phyloP scores from a whole-genome alignment of 2,888 invertebrate species.

The Diogma glabrata region DNA sequence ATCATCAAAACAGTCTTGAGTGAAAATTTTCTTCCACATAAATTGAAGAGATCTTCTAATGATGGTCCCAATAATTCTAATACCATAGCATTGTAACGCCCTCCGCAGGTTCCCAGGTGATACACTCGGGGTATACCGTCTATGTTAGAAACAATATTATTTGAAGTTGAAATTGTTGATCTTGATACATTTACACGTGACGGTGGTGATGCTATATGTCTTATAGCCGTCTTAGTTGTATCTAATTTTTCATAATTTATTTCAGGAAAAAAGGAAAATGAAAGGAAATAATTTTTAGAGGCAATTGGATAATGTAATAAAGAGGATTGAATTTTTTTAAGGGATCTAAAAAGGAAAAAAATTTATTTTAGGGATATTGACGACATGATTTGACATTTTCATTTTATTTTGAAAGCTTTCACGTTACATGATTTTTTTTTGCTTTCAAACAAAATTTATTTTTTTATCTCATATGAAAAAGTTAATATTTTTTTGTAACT shows the following conservation, averaged over 20 bases:
- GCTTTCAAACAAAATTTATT: no score
- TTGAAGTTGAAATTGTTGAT: conserved; percentile 8
- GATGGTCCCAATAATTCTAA: conserved; percentile 60
- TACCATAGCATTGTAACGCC: conserved; percentile 59
- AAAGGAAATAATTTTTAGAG: not conserved
- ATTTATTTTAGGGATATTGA: conserved; percentile 4
- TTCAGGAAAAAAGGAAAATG: conserved; percentile 2
- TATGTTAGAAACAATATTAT: conserved; percentile 19
- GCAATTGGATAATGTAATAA: conserved; percentile 2
- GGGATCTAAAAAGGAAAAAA: not conserved
- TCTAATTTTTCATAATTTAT: conserved; percentile 2
- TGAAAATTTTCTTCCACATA: conserved; percentile 56
- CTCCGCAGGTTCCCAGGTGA: conserved; percentile 60
- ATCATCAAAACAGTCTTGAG: conserved; percentile 61
- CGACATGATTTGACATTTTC: conserved; percentile 9
- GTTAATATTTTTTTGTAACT: no score
- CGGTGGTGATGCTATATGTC: not conserved
- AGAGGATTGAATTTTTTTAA: not conserved
- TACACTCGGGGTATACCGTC: conserved; percentile 60
- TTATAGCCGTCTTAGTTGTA: not conserved
- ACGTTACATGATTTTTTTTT: no score
- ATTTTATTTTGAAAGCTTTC: not conserved
- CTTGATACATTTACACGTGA: not conserved
- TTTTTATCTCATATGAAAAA: no score
- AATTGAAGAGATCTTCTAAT: conserved; percentile 58